A percentile compares a stretch with the other conserved stretches of the same genome.
These are phyloP conservation scores for Nothoprocta pentlandii DNA, from an alignment of 2,113 vertebrate genomes.

Conservation along the genomic window DNA sequence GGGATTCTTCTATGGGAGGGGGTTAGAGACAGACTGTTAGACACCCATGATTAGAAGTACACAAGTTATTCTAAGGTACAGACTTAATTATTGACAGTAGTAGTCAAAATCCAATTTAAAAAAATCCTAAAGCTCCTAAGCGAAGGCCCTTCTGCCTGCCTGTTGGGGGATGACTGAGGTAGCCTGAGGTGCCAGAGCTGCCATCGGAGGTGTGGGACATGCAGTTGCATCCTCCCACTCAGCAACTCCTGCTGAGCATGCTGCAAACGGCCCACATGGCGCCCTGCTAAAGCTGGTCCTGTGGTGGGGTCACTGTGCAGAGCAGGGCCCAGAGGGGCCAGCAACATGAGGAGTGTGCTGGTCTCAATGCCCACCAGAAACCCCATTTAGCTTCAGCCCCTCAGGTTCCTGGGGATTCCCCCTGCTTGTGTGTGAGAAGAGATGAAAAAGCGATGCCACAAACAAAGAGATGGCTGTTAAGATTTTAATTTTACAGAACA, in stretches of 20 bases:
- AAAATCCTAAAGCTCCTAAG: background rate
- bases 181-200: background rate
- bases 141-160: background rate
- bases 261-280: background rate
- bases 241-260: background rate
- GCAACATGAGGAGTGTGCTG: background rate
- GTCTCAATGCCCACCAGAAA: background rate
- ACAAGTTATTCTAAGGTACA: background rate
- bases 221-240: fast-evolving
- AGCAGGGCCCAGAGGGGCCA: background rate
- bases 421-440: background rate
- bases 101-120: background rate
- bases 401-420: background rate
- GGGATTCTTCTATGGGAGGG: background rate
- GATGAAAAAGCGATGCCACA: background rate
- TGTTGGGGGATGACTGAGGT: background rate
- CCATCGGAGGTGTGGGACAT: background rate
- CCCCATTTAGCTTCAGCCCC: background rate
- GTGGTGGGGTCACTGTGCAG: background rate
- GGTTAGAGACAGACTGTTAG: background rate
- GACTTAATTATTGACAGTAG: background rate
- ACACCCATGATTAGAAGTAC: background rate
- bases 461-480: background rate
- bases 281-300: background rate
- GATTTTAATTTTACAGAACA: background rate